Evolutionary conservation across 2,113 vertebrate genomes (phyloP).

Genomic region (Scophthalmus maximus): DNA sequence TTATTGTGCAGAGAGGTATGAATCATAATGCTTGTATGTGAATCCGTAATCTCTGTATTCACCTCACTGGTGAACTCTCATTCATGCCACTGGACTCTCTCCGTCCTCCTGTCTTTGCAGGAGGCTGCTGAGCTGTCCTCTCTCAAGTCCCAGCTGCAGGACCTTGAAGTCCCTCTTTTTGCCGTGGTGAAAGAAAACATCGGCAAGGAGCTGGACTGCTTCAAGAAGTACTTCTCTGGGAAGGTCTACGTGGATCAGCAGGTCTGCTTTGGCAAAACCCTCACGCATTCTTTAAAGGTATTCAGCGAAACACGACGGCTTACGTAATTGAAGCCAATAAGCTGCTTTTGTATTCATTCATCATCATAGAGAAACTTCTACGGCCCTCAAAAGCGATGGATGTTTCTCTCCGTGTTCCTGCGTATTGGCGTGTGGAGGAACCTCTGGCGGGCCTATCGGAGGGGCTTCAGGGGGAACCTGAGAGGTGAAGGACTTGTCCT

Average conservation of each 20-base stretch:
- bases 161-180: conserved; percentile 88
- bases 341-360: conserved; percentile 5
- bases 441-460: conserved; percentile 85
- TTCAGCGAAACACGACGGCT: neutral
- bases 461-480: conserved; percentile 88
- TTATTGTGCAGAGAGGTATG: conserved; percentile 98
- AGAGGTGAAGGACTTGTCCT: conserved; percentile 90
- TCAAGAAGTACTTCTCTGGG: conserved; percentile 91
- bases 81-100: neutral
- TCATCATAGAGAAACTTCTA: conserved; percentile 88
- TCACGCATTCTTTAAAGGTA: neutral
- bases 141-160: conserved; percentile 88
- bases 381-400: conserved; percentile 86
- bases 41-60: neutral
- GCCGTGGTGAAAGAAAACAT: conserved; percentile 94
- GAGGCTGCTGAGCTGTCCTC: conserved; percentile 92
- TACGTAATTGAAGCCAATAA: conserved; percentile 28
- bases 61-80: neutral
- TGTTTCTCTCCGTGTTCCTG: conserved; percentile 85
- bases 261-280: conserved; percentile 70
- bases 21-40: neutral
- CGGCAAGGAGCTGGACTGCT: conserved; percentile 87
- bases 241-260: conserved; percentile 91
- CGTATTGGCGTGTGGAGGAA: conserved; percentile 89
- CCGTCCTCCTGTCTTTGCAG: conserved; percentile 63